phyloP scores from a whole-genome alignment of 2,888 invertebrate genomes.

The Drosophila setosimentum region DNA sequence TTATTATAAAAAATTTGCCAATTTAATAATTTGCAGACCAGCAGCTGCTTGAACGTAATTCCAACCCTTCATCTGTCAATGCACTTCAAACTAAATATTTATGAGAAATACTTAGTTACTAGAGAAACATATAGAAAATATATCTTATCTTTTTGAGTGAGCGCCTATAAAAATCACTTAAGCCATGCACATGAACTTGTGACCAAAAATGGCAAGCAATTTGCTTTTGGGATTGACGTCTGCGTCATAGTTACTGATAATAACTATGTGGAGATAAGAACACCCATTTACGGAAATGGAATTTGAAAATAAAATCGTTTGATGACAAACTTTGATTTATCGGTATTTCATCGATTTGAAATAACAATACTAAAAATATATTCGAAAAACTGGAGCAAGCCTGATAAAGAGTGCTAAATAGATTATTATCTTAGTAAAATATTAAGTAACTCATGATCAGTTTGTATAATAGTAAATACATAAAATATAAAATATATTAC shows the following conservation, averaged over 20 bases:
- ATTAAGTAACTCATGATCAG: background rate
- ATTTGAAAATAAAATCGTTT: background rate
- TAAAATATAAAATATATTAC: background rate
- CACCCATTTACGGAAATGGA: background rate
- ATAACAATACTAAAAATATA: background rate
- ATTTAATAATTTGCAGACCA: conserved; percentile 5
- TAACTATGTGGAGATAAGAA: conserved; percentile 5
- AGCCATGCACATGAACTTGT: conserved; percentile 46
- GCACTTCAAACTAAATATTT: conserved; percentile 6
- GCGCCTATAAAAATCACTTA: conserved; percentile 33
- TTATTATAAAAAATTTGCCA: conserved; percentile 35
- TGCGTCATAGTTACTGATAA: conserved; percentile 27
- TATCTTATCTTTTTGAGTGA: conserved; percentile 26
- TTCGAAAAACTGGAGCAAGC: background rate
- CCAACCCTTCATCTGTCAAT: conserved; percentile 18
- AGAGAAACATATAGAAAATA: background rate
- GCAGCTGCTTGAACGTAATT: conserved; percentile 5
- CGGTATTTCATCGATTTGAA: background rate
- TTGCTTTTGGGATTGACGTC: conserved; percentile 10
- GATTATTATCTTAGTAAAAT: background rate
- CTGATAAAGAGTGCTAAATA: background rate
- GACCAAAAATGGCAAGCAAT: conserved; percentile 11
- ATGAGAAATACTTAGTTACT: background rate
- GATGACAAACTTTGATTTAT: background rate
- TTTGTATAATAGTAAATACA: background rate